Conservation (phyloP, 2,113 vertebrate species). For the Tyrannus savana region DNA sequence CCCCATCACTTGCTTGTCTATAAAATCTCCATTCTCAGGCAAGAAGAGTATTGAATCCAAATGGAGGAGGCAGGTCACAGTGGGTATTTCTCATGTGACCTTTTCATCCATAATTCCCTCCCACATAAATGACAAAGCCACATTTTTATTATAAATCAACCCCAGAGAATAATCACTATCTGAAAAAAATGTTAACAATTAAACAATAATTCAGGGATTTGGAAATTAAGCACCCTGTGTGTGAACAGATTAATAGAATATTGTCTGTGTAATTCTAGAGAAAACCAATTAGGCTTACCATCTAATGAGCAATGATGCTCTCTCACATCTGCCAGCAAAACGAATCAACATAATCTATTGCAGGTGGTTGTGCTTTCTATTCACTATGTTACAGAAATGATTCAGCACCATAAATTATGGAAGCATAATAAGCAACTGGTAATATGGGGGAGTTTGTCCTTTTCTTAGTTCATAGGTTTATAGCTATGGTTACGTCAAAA, state of each 20-base stretch:
- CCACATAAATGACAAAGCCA: background rate
- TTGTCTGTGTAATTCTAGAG: slow-evolving; percentile 43
- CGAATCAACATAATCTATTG: slow-evolving; percentile 54
- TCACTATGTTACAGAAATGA: background rate
- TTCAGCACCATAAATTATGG: slow-evolving; percentile 36
- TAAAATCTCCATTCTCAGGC: background rate
- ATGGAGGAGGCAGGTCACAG: background rate
- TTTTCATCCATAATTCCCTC: background rate
- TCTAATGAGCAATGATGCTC: slow-evolving; percentile 45
- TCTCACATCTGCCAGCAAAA: slow-evolving; percentile 57
- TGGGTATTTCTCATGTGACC: background rate
- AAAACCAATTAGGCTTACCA: slow-evolving; percentile 65
- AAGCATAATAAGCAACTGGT: background rate
- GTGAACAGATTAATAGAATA: slow-evolving; percentile 64
- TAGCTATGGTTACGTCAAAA: background rate
- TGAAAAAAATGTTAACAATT: slow-evolving; percentile 62
- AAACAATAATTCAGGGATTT: slow-evolving; percentile 56
- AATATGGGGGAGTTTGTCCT: background rate
- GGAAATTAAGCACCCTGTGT: slow-evolving; percentile 48
- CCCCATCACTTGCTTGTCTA: background rate
- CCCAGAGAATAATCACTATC: background rate
- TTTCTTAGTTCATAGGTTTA: background rate
- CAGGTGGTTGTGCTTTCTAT: background rate
- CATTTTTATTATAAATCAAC: slow-evolving; percentile 30
- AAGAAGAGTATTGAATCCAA: background rate